These are phyloP conservation scores for Stegastes partitus DNA, from an alignment of 2,113 vertebrate genomes.

Conservation along the genomic window DNA sequence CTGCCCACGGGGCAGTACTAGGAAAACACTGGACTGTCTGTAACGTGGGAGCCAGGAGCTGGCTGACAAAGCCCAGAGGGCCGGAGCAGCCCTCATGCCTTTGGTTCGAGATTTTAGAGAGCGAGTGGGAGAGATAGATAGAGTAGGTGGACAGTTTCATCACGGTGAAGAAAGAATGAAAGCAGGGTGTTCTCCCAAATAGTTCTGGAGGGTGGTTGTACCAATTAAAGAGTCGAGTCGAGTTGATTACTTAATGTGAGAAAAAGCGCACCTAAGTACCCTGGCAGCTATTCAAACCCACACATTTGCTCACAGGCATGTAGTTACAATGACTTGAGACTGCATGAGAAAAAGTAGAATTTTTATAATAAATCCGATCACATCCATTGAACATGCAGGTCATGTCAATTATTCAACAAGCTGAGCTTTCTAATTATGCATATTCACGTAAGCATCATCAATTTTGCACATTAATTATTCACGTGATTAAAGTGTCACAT, in stretches of 20 bases:
- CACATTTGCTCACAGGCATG: neutral
- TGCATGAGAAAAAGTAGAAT: slow-evolving; percentile 4
- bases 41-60: slow-evolving; percentile 70
- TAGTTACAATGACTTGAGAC: neutral
- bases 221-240: slow-evolving; percentile 53
- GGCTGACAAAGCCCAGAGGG: slow-evolving; percentile 73
- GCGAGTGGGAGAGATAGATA: slow-evolving; percentile 40
- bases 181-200: slow-evolving; percentile 35
- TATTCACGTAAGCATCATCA: slow-evolving; percentile 19
- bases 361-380: neutral
- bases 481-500: slow-evolving; percentile 6
- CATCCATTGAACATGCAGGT: slow-evolving; percentile 36
- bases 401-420: slow-evolving; percentile 42
- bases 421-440: slow-evolving; percentile 32
- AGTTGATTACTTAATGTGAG: slow-evolving; percentile 53
- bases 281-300: slow-evolving; percentile 34
- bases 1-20: slow-evolving; percentile 64
- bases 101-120: slow-evolving; percentile 55
- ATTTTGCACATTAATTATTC: slow-evolving; percentile 32
- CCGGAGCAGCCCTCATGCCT: slow-evolving; percentile 53
- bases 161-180: slow-evolving; percentile 26
- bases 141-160: slow-evolving; percentile 64
- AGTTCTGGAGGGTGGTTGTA: slow-evolving; percentile 27
- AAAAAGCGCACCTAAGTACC: slow-evolving; percentile 35
- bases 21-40: slow-evolving; percentile 70